These are phyloP conservation scores for Melipona beecheii DNA, from an alignment of 2,888 invertebrate species.

Conservation along the genomic window DNA sequence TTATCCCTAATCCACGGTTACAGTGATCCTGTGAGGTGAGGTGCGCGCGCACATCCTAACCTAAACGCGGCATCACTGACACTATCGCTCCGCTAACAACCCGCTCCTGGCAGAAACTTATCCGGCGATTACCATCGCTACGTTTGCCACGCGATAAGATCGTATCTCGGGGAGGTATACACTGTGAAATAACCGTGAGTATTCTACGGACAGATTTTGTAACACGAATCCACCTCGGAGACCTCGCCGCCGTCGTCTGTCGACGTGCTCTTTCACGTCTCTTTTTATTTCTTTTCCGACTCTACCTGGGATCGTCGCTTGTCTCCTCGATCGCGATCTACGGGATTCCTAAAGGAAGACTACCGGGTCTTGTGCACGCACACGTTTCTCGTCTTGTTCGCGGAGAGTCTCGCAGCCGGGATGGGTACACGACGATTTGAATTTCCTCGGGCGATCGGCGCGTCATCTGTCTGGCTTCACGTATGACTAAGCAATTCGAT, in stretches of 20 bases:
- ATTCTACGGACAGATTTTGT: slow-evolving; percentile 64
- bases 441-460: slow-evolving; percentile 75
- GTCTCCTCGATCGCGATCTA: slow-evolving; percentile 54
- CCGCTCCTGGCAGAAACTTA: slow-evolving; percentile 33
- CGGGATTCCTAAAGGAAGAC: slow-evolving; percentile 34
- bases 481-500: slow-evolving; percentile 82
- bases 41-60: background rate
- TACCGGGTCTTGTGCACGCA: background rate
- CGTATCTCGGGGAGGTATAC: slow-evolving; percentile 50
- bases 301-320: background rate
- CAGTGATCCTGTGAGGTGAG: background rate
- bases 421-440: slow-evolving; percentile 70
- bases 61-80: background rate
- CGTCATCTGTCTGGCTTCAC: slow-evolving; percentile 77
- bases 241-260: background rate
- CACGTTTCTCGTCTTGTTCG: slow-evolving; percentile 29
- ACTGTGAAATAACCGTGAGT: slow-evolving; percentile 61
- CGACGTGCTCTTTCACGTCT: slow-evolving; percentile 17
- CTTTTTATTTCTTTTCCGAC: slow-evolving; percentile 30
- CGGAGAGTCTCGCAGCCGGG: slow-evolving; percentile 64
- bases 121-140: slow-evolving; percentile 63
- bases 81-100: slow-evolving; percentile 30
- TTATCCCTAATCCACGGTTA: slow-evolving; percentile 17
- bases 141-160: slow-evolving; percentile 55
- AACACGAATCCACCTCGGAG: slow-evolving; percentile 56